Conservation (phyloP, 2,888 invertebrate genomes). For the Apodemia duryi region DNA sequence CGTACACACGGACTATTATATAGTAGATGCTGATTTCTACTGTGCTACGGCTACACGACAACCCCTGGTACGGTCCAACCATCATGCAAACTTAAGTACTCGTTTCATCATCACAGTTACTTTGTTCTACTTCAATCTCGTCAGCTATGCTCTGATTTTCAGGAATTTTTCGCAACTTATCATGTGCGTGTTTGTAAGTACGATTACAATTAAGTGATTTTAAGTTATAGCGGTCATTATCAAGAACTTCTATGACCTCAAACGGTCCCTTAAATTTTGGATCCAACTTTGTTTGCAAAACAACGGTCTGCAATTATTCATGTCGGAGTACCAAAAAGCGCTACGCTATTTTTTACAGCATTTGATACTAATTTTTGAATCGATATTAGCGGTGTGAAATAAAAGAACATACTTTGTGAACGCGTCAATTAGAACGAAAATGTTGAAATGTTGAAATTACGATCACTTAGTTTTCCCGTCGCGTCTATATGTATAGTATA, state of each 20-base stretch:
- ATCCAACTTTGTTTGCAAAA: conserved; percentile 33
- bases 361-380: too few relatives aligned
- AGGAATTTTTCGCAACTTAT: background rate
- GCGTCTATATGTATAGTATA: too few relatives aligned
- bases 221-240: conserved; percentile 8
- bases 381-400: too few relatives aligned
- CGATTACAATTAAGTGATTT: conserved; percentile 13
- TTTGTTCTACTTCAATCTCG: background rate
- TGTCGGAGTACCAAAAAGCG: too few relatives aligned
- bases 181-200: conserved; percentile 16
- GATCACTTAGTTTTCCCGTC: too few relatives aligned
- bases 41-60: background rate
- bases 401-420: too few relatives aligned
- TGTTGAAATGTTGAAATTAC: too few relatives aligned
- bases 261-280: conserved; percentile 32
- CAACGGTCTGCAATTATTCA: too few relatives aligned
- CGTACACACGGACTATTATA: conserved; percentile 15
- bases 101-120: background rate
- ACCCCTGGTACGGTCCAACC: background rate
- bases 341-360: too few relatives aligned
- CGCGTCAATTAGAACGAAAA: too few relatives aligned
- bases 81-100: background rate
- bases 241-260: conserved; percentile 25
- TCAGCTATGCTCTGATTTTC: background rate
- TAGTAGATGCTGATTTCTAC: conserved; percentile 17